These are phyloP conservation scores for Ifrita kowaldi DNA, from an alignment of 2,113 vertebrate genomes.

Conservation along the genomic window DNA sequence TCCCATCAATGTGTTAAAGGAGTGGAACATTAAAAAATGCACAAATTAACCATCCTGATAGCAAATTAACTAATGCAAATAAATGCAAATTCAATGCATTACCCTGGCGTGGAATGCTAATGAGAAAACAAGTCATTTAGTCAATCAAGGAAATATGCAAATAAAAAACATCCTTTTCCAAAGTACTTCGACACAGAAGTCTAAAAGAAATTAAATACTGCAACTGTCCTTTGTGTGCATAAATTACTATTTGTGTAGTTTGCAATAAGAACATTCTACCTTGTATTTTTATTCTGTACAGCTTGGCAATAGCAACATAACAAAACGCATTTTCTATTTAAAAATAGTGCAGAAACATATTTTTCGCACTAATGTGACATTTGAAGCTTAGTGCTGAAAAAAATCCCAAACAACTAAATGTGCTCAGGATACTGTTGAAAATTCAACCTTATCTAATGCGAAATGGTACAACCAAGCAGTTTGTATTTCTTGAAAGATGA, in stretches of 20 bases:
- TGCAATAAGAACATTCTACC: background rate
- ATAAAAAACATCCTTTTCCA: slow-evolving; percentile 47
- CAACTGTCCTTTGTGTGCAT: background rate
- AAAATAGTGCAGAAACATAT: background rate
- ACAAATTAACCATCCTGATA: slow-evolving; percentile 33
- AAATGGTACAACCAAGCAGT: background rate
- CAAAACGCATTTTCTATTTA: background rate
- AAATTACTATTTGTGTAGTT: background rate
- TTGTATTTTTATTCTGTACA: background rate
- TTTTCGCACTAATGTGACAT: background rate
- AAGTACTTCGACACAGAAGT: slow-evolving; percentile 9
- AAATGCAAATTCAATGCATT: slow-evolving; percentile 49
- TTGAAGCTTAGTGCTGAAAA: background rate
- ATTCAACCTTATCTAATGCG: background rate
- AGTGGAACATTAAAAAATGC: slow-evolving; percentile 10
- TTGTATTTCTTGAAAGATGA: background rate
- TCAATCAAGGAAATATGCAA: slow-evolving; percentile 66
- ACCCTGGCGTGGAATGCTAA: slow-evolving; percentile 30
- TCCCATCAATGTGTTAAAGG: slow-evolving; percentile 15
- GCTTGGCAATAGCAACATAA: background rate
- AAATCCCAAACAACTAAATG: background rate
- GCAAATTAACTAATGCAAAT: slow-evolving; percentile 61
- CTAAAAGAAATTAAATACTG: slow-evolving; percentile 11
- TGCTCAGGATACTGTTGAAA: background rate
- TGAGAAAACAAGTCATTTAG: slow-evolving; percentile 46